Percentiles rank a stretch among this genome's conserved stretches.
Conservation (phyloP, 2,888 invertebrate genomes). For the Lepidocyrtoides sp. region DNA sequence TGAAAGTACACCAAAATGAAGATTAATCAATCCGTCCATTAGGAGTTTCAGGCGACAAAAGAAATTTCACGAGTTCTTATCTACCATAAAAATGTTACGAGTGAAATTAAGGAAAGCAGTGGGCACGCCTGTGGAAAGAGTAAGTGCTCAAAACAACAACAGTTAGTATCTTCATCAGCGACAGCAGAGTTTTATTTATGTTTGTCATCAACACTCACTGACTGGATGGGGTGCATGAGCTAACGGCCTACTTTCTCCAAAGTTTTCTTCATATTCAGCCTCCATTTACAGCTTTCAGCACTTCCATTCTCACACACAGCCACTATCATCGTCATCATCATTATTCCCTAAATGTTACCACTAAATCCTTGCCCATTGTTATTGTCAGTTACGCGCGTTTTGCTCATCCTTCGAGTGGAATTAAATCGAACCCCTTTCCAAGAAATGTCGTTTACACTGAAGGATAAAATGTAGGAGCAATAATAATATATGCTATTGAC, state of each 20-base stretch:
- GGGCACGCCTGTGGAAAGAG: background rate
- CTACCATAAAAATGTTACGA: background rate
- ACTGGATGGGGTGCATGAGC: background rate
- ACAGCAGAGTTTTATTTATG: background rate
- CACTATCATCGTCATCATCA: background rate
- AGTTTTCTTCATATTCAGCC: too few relatives aligned
- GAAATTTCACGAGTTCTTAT: background rate
- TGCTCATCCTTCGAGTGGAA: constrained; percentile 5
- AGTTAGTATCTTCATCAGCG: constrained; percentile 1
- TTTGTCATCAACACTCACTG: background rate
- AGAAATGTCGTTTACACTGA: background rate
- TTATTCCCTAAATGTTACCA: constrained; percentile 4
- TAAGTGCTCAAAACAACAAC: background rate
- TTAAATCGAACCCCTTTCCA: constrained; percentile 12
- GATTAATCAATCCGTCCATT: background rate
- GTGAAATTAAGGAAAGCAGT: background rate
- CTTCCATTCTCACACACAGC: background rate
- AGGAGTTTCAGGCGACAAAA: background rate
- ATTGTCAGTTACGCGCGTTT: background rate
- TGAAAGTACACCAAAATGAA: background rate
- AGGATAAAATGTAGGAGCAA: background rate
- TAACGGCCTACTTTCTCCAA: too few relatives aligned
- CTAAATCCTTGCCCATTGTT: constrained; percentile 34
- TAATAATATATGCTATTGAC: constrained; percentile 17
- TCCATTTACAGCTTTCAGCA: constrained; percentile 6